These are phyloP conservation scores for Dicycla oo DNA, from an alignment of 2,888 invertebrate genomes.

Conservation along the genomic window DNA sequence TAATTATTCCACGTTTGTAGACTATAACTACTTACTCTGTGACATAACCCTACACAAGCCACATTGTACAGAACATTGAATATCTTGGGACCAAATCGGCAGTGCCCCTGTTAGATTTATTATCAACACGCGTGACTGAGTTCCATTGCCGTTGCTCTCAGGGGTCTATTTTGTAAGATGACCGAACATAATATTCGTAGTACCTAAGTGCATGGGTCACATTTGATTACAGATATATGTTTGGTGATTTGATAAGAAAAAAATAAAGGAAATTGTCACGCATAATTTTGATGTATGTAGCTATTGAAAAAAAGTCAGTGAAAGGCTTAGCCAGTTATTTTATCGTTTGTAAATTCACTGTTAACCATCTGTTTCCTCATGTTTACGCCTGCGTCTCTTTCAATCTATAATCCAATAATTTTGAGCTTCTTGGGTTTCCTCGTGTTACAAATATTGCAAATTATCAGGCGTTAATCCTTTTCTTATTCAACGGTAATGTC, in stretches of 20 bases:
- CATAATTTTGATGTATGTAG: background rate
- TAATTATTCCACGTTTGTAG: too few species aligned
- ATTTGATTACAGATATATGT: conserved; percentile 39
- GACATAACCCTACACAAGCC: conserved; percentile 31
- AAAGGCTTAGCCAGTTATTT: background rate
- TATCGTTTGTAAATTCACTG: background rate
- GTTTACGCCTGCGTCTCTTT: background rate
- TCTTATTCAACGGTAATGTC: background rate
- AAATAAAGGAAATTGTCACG: background rate
- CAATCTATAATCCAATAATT: background rate
- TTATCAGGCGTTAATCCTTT: background rate
- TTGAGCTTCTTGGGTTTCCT: background rate
- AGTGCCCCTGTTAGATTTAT: conserved; percentile 74
- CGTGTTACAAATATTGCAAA: background rate
- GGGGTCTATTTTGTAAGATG: conserved; percentile 67
- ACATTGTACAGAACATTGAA: conserved; percentile 68
- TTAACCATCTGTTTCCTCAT: background rate
- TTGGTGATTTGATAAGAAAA: background rate
- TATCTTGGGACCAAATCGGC: conserved; percentile 74
- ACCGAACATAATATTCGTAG: conserved; percentile 65
- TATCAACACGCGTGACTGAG: conserved; percentile 73
- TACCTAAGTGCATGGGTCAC: conserved; percentile 48
- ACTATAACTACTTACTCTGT: conserved; percentile 17
- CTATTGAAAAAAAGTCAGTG: too few species aligned
- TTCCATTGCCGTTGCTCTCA: conserved; percentile 67